Base-by-base conservation (phyloP, 2,797 vertebrate species). In the Pterois miles region DNA sequence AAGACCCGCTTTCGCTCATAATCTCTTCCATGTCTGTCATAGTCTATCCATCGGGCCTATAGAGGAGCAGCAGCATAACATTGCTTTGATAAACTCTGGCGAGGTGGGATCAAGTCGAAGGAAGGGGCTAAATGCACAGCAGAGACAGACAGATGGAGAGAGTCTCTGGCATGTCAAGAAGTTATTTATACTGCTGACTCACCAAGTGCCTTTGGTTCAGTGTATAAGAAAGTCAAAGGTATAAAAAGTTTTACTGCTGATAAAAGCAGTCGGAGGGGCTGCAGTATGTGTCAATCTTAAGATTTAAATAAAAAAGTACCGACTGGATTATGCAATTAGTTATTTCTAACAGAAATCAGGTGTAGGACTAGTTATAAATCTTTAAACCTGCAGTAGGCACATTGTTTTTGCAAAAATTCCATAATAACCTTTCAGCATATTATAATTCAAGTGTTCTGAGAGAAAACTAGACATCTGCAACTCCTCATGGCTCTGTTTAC, bases 181-280 rank as follows among this genome's bases (percentile, higher is more conserved):
- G 27, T 78, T 65, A 78, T 58, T 69, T 63, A 71, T 38, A 6
- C 64, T 46, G 78, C 83, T 89, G 83, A 88, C 60, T 87, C 89
- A 89, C 68, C 69, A 52, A 69, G 68, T 69, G 38, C 53, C 65
- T 73, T 57, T 58, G 50, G 52, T 60, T 83, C 34, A 53, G 29
- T 18, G 54, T 40, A 6, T 25, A 10, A 64, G 50, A 72, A 81
- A 84, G 71, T 82, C 56, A 79, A 69, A 80, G 43, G 36, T 74
- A 40, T 50, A 18, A 73, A 78, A 85, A 74, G 66, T 78, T 88
- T 81, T 58, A 54, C 50, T 38, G 58, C 53, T 27, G 43, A 71
- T 72, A 60, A 53, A 53, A 71, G 14, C 53, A 74, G 70, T 40
- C 48, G 50, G 63, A 46, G 6, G 43, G 48, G 46, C 33, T 40